Conservation (phyloP, 2,888 invertebrate species). For the Hyalella azteca region DNA sequence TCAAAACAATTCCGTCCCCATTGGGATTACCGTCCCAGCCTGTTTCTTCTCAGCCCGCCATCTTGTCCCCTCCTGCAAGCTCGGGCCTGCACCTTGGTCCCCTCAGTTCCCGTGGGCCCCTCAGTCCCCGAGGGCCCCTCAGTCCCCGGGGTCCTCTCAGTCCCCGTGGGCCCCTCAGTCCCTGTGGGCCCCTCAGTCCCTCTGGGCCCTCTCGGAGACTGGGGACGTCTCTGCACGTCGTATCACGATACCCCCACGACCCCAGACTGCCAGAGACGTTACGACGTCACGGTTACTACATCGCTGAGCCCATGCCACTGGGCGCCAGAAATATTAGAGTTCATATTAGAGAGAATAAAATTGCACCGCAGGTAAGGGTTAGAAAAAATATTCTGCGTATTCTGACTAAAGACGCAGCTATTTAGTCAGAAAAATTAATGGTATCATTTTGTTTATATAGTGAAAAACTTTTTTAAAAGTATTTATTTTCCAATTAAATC, state of each 20-base stretch:
- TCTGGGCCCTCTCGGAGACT: not conserved
- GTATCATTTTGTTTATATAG: too few relatives aligned
- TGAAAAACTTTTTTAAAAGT: too few relatives aligned
- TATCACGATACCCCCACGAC: not conserved
- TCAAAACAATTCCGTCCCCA: not conserved
- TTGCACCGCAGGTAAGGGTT: slow-evolving; percentile 52
- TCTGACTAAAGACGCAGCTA: too few relatives aligned
- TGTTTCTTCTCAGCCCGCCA: not conserved
- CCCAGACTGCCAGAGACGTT: not conserved
- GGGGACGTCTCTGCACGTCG: not conserved
- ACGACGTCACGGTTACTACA: not conserved
- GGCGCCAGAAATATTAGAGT: slow-evolving; percentile 38
- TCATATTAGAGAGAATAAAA: slow-evolving; percentile 54
- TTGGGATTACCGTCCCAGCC: not conserved
- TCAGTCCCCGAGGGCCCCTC: not conserved
- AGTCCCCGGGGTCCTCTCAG: not conserved
- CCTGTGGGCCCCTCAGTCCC: not conserved
- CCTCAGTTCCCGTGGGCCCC: not conserved
- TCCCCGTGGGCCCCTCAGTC: not conserved
- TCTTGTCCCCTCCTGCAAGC: not conserved
- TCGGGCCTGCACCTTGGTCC: not conserved
- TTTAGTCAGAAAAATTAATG: too few relatives aligned
- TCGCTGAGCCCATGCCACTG: not conserved
- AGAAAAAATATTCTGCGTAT: not conserved
- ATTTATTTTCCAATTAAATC: too few relatives aligned